Base-by-base conservation (phyloP, 2,797 vertebrate genomes). In the Leptatherina wallacei region DNA sequence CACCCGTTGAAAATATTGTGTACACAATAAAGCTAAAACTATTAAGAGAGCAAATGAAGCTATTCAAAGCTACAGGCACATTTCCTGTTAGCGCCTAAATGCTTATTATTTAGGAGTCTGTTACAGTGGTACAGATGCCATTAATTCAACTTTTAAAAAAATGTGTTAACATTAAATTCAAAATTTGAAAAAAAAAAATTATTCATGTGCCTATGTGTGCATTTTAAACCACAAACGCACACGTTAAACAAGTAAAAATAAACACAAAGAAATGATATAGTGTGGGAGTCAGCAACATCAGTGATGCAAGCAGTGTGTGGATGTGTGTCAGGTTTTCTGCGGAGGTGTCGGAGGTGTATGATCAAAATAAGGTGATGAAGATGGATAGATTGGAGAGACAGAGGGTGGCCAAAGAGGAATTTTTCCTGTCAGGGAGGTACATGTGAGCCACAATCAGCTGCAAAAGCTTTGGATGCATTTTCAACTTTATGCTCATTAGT, bases 401-500 rank as follows among this genome's bases (percentile, higher is more conserved):
- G 24, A 55, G 54, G 8, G 22, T 51, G 66, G 33, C 22, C 6
- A 27, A 38, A 33, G 66, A 54, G 5, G 27, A 13, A 2, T 11
- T 49, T 52, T 27, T 27, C 24, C 24, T 55, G 12, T 13, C 29
- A 29, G 22, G 59, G 38, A 42, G 59, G 59, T 40, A 9, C 52
- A 71, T 27, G 51, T 62, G 54, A 71, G 55, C 57, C 6, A 64
- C 36, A n/a, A n/a, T 13, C 30, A 22, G 24, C 42, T 55, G 44
- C 7, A 65, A 57, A 58, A 16, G 54, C 54, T 49, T 55, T 18
- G 33, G 30, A 40, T 49, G 40, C 54, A 59, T 38, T 57, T 22
- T 33, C 36, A 59, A 64, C 61, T 60, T 58, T 27, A 58, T 33
- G 52, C 49, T 57, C 47, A 61, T 73, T 32, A 32, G 36, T 36